Base-by-base conservation (phyloP, 2,797 vertebrate species). In the Muraenolepis orangiensis region DNA sequence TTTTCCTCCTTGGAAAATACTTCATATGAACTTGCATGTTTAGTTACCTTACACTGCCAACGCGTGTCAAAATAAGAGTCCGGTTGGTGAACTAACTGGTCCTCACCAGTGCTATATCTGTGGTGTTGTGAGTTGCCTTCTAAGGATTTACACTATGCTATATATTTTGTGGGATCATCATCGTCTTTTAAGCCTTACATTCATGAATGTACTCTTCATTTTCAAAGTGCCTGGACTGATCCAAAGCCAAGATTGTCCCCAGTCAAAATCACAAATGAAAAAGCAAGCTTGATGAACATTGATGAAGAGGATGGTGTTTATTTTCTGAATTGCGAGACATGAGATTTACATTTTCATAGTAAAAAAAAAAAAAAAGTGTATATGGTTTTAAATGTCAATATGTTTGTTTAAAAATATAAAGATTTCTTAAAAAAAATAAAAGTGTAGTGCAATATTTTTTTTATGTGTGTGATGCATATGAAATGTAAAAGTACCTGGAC, bases 321-420 rank as follows among this genome's bases (percentile, higher is more conserved):
- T 93, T 93, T 93, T 92, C 86, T 85, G 86, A 91, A 90, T 87
- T 88, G 90, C 92, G 87, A n/a, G 88, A 91, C 87, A 89, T 89
- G 89, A 92, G 80, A 91, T 91, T 92, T 91, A 91, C 92, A 89
- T 89, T 92, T 92, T 92, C 91, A 90, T 92, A 92, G 89, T 66
- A 3, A 46, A 11, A 66, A 87, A 3, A 46, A 11, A 66, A 87
- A 90, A 91, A 77, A 91, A 91, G 85, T 91, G 88, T 92, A 87
- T 90, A 91, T 91, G 91, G 91, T 88, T 80, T 88, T 86, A 90
- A 90, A 89, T 90, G 88, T 91, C 84, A 0, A 61, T 67, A 75
- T 16, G 74, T 78, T 29, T 83, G 86, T 90, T 91, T 90, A 90
- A 90, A 71, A 90, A 91, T 91, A 92, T 92, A 92, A 92, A 91